A percentile compares a stretch with the other conserved stretches of the same genome.
Evolutionary conservation across 2,888 invertebrate species (phyloP).

Genomic region (Lycaena phlaeas): DNA sequence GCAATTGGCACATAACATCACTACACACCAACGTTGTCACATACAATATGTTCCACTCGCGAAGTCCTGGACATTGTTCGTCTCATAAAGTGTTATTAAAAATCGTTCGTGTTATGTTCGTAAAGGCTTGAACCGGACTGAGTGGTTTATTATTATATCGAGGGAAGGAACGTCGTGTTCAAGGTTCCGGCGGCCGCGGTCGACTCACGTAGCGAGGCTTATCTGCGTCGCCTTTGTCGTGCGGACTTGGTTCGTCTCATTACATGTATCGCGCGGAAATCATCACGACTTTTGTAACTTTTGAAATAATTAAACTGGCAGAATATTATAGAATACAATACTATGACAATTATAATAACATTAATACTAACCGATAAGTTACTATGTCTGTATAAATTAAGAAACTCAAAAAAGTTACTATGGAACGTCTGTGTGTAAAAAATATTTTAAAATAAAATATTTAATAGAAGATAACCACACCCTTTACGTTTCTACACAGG

Average conservation of each 20-base stretch:
- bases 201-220: slow-evolving; percentile 53
- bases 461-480: too few species aligned
- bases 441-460: too few species aligned
- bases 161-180: slow-evolving; percentile 60
- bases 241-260: slow-evolving; percentile 30
- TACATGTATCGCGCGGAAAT: slow-evolving; percentile 28
- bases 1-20: slow-evolving; percentile 62
- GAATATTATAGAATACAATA: too few species aligned
- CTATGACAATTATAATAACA: too few species aligned
- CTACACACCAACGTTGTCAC: slow-evolving; percentile 46
- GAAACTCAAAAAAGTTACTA: too few species aligned
- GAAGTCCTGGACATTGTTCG: slow-evolving; percentile 30
- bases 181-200: slow-evolving; percentile 56
- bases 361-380: too few species aligned
- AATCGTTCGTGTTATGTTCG: slow-evolving; percentile 62
- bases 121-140: slow-evolving; percentile 63
- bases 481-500: too few species aligned
- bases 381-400: too few species aligned
- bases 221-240: slow-evolving; percentile 51
- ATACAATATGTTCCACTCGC: slow-evolving; percentile 23
- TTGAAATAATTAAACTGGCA: neutral
- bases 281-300: slow-evolving; percentile 21
- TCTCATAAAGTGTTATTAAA: slow-evolving; percentile 23
- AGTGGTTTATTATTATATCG: slow-evolving; percentile 62
- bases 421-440: too few species aligned